These are phyloP conservation scores for Rapana venosa DNA, from an alignment of 2,888 invertebrate genomes.

Conservation along the genomic window DNA sequence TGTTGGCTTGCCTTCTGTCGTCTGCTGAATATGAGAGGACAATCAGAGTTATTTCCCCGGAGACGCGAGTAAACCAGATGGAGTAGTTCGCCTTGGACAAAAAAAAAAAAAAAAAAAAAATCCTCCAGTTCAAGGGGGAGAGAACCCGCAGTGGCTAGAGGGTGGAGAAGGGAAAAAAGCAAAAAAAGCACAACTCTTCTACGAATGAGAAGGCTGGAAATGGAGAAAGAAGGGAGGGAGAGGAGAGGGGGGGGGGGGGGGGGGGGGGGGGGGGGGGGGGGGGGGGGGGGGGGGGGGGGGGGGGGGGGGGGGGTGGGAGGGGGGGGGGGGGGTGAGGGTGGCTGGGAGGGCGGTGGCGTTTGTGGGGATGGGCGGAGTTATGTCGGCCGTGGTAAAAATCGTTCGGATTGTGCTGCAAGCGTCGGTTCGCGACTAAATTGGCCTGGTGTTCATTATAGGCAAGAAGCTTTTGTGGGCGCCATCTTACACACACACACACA, in stretches of 20 bases:
- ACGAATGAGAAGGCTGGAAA: background rate
- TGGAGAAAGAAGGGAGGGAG: background rate
- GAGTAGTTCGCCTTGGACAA: constrained; percentile 36
- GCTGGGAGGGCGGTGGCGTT: background rate
- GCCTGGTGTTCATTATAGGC: constrained; percentile 24
- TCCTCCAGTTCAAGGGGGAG: too few relatives aligned
- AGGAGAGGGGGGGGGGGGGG: too few relatives aligned
- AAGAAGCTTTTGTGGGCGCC: background rate
- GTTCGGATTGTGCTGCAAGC: constrained; percentile 11
- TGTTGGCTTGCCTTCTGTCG: constrained; percentile 27
- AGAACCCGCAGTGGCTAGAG: too few relatives aligned
- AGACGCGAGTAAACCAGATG: constrained; percentile 33
- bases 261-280: background rate
- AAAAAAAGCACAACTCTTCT: constrained; percentile 10
- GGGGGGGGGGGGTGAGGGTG: background rate
- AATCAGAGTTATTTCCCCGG: constrained; percentile 43
- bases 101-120: constrained; percentile 9
- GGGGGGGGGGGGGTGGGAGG: background rate
- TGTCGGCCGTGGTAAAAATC: background rate
- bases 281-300: background rate
- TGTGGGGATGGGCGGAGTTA: background rate
- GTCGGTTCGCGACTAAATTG: background rate
- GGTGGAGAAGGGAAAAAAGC: background rate
- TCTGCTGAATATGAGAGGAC: constrained; percentile 36
- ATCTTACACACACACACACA: too few relatives aligned